Base-by-base conservation (phyloP, 2,888 invertebrate species). In the Eupithecia pulchellata region DNA sequence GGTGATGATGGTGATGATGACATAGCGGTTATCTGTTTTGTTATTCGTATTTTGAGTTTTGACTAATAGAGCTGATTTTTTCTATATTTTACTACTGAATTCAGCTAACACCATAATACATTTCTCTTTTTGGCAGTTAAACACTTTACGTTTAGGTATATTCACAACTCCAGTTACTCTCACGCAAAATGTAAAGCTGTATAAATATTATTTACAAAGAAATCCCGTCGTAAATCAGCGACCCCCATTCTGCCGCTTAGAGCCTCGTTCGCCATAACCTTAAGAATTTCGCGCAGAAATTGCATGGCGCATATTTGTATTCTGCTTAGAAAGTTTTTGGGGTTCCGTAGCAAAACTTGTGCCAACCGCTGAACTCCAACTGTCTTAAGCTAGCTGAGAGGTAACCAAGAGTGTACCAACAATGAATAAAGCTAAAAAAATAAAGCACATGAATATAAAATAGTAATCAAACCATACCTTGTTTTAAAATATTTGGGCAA, bases 271-370 rank as follows among this genome's bases (percentile, higher is more conserved):
- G 73, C 73, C 58, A 36, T 68, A 71, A 61, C 52, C 52, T 52
- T 55, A 55, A 39, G 68, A 68, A 55, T 67, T 70, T 74, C 65
- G 70, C 63, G 66, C 25, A 29, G 34, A 74, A 71, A 73, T 67
- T 71, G 73, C 73, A 60, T 32, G 73, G n/a, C 68, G 63, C 70
- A 73, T 71, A 74, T 72, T 76, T 64, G 58, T 74, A 72, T 73
- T 69, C 71, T 62, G 57, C 34, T 64, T 64, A 52, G 64, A 58
- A n/a, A 36, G 30, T 61, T 61, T 14, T 61, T 34, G 14, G 61
- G 61, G 61, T 61, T 32, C 25, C 32, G 25, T 25, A 34, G n/a
- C 5, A n/a, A 20, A 11, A 34, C 2, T 13, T 20, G 34, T 30
- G 32, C 20, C n/a, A n/a, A 47, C 20, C n/a, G 42, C 42, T 8